Evolutionary conservation across 2,113 vertebrate species (phyloP).

Genomic region (Craseonycteris thonglongyai): DNA sequence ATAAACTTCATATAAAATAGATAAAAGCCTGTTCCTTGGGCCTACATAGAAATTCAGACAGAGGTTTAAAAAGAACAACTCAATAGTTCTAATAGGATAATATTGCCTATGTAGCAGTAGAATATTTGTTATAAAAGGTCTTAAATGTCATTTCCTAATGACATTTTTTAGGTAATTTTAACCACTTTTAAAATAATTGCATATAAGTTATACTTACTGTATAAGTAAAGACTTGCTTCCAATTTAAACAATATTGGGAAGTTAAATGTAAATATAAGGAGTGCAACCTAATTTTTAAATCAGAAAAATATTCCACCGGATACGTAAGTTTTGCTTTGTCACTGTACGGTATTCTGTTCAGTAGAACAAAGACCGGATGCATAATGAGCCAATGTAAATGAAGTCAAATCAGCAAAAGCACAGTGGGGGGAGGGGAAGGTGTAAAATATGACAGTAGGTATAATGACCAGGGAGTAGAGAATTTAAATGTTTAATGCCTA

Average conservation of each 20-base stretch:
- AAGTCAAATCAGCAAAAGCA: constrained; percentile 87
- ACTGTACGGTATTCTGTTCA: constrained; percentile 70
- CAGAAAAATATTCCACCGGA: constrained; percentile 50
- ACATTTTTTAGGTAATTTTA: constrained; percentile 55
- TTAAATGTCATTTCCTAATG: constrained; percentile 69
- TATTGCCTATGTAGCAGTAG: constrained; percentile 51
- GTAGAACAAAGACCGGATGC: constrained; percentile 89
- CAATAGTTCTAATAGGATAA: constrained; percentile 54
- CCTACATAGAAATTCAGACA: constrained; percentile 49
- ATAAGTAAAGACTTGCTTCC: constrained; percentile 29
- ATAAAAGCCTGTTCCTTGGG: constrained; percentile 63
- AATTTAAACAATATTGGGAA: constrained; percentile 53
- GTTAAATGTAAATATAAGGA: constrained; percentile 52
- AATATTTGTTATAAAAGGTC: constrained; percentile 68
- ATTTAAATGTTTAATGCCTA: constrained; percentile 80
- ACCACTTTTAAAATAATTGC: constrained; percentile 48
- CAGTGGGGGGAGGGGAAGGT: constrained; percentile 75
- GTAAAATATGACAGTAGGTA: constrained; percentile 71
- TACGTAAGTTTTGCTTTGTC: constrained; percentile 80
- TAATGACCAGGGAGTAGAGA: constrained; percentile 76
- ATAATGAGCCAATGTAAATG: constrained; percentile 89
- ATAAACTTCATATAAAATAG: constrained; percentile 65
- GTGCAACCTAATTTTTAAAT: constrained; percentile 60
- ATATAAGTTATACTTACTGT: constrained; percentile 53
- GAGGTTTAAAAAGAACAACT: constrained; percentile 39